These are phyloP conservation scores for Poecilia latipinna DNA, from an alignment of 2,113 vertebrate genomes.

Conservation along the genomic window DNA sequence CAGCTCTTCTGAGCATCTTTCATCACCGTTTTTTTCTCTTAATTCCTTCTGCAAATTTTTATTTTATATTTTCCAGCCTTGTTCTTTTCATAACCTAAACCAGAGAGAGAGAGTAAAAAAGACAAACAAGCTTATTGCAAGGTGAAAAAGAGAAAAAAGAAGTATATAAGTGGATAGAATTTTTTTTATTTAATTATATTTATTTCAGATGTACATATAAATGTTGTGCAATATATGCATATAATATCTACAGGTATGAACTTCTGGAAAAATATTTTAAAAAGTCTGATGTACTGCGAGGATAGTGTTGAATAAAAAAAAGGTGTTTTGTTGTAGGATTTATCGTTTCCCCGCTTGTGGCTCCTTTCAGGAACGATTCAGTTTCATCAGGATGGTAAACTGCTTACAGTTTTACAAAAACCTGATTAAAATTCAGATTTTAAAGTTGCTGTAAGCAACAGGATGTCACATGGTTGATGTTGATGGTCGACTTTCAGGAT, in stretches of 20 bases:
- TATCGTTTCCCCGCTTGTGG: conserved; percentile 14
- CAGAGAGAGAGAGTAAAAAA: conserved; percentile 27
- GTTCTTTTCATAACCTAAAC: conserved; percentile 40
- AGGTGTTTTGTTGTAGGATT: conserved; percentile 54
- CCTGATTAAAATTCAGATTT: not conserved
- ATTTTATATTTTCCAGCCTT: conserved; percentile 37
- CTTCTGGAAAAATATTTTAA: conserved; percentile 65
- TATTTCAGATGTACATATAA: conserved; percentile 80
- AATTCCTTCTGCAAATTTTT: conserved; percentile 17
- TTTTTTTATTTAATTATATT: conserved; percentile 73
- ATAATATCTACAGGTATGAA: conserved; percentile 75
- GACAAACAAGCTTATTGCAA: conserved; percentile 45
- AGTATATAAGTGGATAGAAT: conserved; percentile 46
- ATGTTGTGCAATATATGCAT: conserved; percentile 77
- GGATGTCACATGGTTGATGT: not conserved
- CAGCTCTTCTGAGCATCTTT: conserved; percentile 33
- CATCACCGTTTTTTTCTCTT: conserved; percentile 23
- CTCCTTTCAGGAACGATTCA: conserved; percentile 26
- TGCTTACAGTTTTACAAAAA: not conserved
- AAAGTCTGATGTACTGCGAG: conserved; percentile 50
- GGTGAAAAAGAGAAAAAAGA: conserved; percentile 24
- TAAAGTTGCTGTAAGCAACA: not conserved
- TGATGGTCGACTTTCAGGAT: conserved; percentile 9
- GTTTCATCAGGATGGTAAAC: conserved; percentile 15
- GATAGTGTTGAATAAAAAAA: conserved; percentile 61